Base-by-base conservation (phyloP, 2,113 vertebrate genomes). In the Chinchilla lanigera region DNA sequence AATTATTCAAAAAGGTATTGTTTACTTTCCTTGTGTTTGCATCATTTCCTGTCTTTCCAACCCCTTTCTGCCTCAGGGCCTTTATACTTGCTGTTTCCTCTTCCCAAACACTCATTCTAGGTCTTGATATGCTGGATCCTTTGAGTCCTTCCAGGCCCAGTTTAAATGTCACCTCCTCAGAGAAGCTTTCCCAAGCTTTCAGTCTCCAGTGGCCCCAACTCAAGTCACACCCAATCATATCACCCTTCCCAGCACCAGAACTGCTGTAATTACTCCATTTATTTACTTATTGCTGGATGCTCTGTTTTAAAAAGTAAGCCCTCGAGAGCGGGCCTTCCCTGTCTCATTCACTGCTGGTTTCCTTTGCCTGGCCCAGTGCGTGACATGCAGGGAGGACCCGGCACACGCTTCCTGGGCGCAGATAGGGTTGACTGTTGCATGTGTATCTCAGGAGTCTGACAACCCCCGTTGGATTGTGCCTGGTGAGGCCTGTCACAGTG, bases 141-240 rank as follows among this genome's bases (percentile, higher is more conserved):
- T 88, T 47, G 73, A 58, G 35, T 85, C 41, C 5, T 81, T 65
- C 17, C 10, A 20, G 41, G 3, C 35, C 58, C 44, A 20, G 33
- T 24, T 35, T 35, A 38, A 67, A 61, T 22, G 78, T 91, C 38
- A 28, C 58, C 58, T 84, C 54, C 78, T 63, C 44, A 35, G 56
- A 52, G 63, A 92, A 89, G 84, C 80, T 44, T 5, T 69, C 91
- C 84, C 35, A 77, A n/a, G 61, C 22, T 35, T 47, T 35, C 35
- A 50, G 75, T 35, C 65, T 83, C 90, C 17, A 35, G 52, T 38
- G 17, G 0, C n/a, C 14, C 52, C 35, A 26, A 19, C 58, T 38
- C n/a, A 16, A 5, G 38, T 22, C 19, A 38, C 3, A 7, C 14
- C 11, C 63, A 24, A 1, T n/a, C 52, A 1, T 20, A 1, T 50